Percentiles rank a stretch among this genome's conserved stretches.
Conservation (phyloP, 2,113 vertebrate species). For the Pagrus major region DNA sequence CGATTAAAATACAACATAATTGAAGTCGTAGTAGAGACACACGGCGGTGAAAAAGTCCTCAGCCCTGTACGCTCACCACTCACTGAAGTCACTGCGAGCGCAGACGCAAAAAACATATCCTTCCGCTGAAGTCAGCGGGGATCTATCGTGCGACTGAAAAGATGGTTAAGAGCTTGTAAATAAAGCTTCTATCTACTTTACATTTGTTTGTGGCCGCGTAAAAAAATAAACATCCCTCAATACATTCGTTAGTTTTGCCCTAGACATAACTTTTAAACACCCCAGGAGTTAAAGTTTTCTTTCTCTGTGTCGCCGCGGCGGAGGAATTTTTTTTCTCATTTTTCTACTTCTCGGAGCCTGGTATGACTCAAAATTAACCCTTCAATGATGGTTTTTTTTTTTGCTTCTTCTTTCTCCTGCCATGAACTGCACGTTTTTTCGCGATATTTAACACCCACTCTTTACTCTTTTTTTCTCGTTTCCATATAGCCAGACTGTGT, state of each 20-base stretch:
- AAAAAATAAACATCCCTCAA: rapidly evolving
- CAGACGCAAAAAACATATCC: conserved; percentile 63
- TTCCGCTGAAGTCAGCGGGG: conserved; percentile 79
- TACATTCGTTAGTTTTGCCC: background rate
- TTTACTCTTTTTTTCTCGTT: background rate
- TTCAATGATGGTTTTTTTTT: conserved; percentile 64
- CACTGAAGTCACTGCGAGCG: conserved; percentile 38
- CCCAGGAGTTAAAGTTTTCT: conserved; percentile 32
- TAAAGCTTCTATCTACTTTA: background rate
- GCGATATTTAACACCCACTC: conserved; percentile 51
- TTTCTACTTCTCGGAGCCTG: conserved; percentile 79
- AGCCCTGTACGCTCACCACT: conserved; percentile 53
- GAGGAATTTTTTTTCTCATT: conserved; percentile 87
- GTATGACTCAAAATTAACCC: conserved; percentile 86
- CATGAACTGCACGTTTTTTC: conserved; percentile 51
- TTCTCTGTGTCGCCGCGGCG: conserved; percentile 74
- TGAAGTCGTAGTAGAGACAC: background rate
- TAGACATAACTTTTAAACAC: background rate
- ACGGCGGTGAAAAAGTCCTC: conserved; percentile 51
- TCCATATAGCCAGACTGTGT: background rate
- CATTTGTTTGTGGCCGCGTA: rapidly evolving
- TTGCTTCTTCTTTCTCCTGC: conserved; percentile 43
- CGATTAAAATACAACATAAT: conserved; percentile 8
- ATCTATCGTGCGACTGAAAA: conserved; percentile 49
- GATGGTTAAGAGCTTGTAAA: background rate